These are phyloP conservation scores for Tadarida brasiliensis DNA, from an alignment of 2,797 vertebrate species.

Conservation along the genomic window DNA sequence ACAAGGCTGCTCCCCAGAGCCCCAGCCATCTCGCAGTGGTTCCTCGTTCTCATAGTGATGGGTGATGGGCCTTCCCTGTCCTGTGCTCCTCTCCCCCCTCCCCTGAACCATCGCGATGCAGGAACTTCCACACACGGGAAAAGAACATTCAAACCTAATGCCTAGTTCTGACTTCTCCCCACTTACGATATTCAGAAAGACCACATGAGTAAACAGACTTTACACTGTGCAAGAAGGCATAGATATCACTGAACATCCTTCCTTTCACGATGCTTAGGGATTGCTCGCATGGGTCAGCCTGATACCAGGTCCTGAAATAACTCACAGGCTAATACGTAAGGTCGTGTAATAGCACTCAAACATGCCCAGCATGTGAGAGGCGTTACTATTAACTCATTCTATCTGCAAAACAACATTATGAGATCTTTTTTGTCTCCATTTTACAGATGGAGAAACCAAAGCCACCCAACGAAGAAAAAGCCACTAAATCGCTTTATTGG, in stretches of 20 bases:
- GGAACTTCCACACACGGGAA: neutral
- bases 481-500: neutral
- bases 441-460: neutral
- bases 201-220: neutral
- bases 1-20: neutral
- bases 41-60: neutral
- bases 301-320: neutral
- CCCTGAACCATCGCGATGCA: neutral
- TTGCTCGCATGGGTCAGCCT: neutral
- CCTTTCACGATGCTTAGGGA: neutral
- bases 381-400: constrained; percentile 53
- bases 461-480: neutral
- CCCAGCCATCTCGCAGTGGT: neutral
- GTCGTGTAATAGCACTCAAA: neutral
- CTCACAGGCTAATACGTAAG: neutral
- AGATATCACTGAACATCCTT: neutral
- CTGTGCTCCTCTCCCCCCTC: no score
- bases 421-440: neutral
- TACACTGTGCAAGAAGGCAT: neutral
- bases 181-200: neutral
- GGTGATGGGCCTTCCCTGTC: neutral
- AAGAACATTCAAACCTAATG: neutral
- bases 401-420: constrained; percentile 33
- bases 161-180: neutral
- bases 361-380: neutral